Base-by-base conservation (phyloP, 2,113 vertebrate species). In the Grammomys surdaster region DNA sequence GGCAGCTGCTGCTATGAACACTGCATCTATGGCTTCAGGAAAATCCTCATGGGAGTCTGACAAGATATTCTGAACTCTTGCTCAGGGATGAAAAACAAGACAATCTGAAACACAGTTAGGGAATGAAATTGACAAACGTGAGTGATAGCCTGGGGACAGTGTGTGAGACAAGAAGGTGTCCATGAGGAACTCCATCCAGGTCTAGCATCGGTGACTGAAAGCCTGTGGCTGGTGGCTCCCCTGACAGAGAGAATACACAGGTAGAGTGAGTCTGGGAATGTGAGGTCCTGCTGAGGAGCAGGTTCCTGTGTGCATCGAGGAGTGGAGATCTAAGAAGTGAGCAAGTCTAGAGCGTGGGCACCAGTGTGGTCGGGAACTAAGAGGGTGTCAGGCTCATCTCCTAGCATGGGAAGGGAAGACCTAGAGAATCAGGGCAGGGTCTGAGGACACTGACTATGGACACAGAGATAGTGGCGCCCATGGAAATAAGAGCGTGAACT, bases 81-180 rank as follows among this genome's bases (percentile, higher is more conserved):
- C 93, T 40, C 0, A 85, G 40, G 33, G 33, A 40, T 80, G 40
- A 81, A 92, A 75, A 77, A 89, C 46, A 73, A 36, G 48, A 65
- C 63, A 92, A 46, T 69, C 40, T 92, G 56, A 95, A 65, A 88
- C 75, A 80, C 28, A 77, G 33, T 80, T 48, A 88, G 65, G 48
- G 63, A 87, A 58, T 12, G 65, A 7, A 87, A 93, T 0, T 65
- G 31, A 85, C 24, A 90, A 85, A 76, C 69, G 19, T 5, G n/a
- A 58, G 75, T 33, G 75, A 75, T 0, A 19, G 56, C 2, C 72
- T 70, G 46, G 48, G 26, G 36, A 36, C 7, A 58, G 69, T 51
- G 7, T 69, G 4, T 20, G n/a, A 10, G 20, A 58, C 5, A n/a
- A 10, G 48, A n/a, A 63, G 33, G 48, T 58, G 48, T 11, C 43